These are phyloP conservation scores for Rynchops niger DNA, from an alignment of 2,113 vertebrate genomes.

Conservation along the genomic window DNA sequence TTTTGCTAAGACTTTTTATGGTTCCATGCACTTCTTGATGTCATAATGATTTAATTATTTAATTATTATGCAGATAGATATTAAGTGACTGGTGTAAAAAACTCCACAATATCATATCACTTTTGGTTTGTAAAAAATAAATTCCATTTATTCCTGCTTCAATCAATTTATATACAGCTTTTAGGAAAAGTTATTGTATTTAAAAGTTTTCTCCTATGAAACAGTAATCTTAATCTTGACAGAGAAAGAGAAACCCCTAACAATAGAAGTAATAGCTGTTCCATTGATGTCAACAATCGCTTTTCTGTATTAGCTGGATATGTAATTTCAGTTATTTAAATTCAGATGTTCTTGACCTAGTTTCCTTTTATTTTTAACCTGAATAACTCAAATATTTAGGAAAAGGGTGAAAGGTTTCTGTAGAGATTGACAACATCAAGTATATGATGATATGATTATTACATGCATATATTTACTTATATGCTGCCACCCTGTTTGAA, in stretches of 20 bases:
- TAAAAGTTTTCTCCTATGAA: background rate
- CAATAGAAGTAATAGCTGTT: background rate
- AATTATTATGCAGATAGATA: background rate
- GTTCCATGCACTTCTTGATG: background rate
- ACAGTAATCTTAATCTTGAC: background rate
- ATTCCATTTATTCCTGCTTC: background rate
- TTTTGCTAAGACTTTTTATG: background rate
- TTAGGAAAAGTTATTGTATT: background rate
- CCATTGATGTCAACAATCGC: background rate
- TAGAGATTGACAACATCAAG: background rate
- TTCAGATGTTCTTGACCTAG: background rate
- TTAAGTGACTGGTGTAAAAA: background rate
- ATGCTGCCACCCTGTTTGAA: background rate
- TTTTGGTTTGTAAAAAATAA: background rate
- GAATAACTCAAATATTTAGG: background rate
- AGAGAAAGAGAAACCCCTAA: background rate
- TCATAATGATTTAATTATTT: background rate
- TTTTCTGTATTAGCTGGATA: background rate
- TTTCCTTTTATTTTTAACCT: background rate
- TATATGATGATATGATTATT: background rate
- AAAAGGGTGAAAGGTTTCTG: background rate
- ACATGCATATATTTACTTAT: background rate
- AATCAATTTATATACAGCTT: background rate
- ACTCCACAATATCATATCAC: rapidly evolving
- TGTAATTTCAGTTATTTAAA: background rate